Evolutionary conservation across 1,140 invertebrate genomes (phyloP).

Genomic region (Drosophila funebris): DNA sequence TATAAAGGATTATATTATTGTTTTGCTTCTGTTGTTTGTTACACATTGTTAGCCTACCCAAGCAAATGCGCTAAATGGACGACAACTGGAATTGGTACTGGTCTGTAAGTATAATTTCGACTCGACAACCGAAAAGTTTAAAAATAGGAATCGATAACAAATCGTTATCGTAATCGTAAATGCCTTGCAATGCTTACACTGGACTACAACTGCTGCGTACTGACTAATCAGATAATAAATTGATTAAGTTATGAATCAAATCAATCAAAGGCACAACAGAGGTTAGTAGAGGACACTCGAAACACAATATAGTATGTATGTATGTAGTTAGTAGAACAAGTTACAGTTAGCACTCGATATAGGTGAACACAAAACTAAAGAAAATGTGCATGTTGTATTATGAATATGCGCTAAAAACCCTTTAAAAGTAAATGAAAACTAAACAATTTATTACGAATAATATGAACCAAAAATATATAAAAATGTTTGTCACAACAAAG

Average conservation of each 20-base stretch:
- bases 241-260: constrained; percentile 49
- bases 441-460: constrained; percentile 53
- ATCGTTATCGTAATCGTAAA: constrained; percentile 9
- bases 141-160: constrained; percentile 34
- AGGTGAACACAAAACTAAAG: constrained; percentile 56
- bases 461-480: constrained; percentile 48
- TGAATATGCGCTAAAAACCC: constrained; percentile 39
- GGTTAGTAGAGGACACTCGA: constrained; percentile 75
- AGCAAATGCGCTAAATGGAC: constrained; percentile 69
- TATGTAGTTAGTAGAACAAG: constrained; percentile 70
- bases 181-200: constrained; percentile 29
- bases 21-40: constrained; percentile 24
- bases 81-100: constrained; percentile 37
- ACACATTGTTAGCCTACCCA: constrained; percentile 67
- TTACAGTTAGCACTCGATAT: constrained; percentile 76
- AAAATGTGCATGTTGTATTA: constrained; percentile 47
- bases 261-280: constrained; percentile 63
- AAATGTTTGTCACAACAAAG: constrained; percentile 64
- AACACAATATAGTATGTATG: constrained; percentile 55
- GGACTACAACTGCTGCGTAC: constrained; percentile 44
- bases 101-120: constrained; percentile 24
- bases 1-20: constrained; percentile 24
- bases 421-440: constrained; percentile 39
- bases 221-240: constrained; percentile 31
- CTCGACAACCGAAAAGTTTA: constrained; percentile 18